Conservation (phyloP, 2,888 invertebrate genomes). For the Maniola hyperantus region DNA sequence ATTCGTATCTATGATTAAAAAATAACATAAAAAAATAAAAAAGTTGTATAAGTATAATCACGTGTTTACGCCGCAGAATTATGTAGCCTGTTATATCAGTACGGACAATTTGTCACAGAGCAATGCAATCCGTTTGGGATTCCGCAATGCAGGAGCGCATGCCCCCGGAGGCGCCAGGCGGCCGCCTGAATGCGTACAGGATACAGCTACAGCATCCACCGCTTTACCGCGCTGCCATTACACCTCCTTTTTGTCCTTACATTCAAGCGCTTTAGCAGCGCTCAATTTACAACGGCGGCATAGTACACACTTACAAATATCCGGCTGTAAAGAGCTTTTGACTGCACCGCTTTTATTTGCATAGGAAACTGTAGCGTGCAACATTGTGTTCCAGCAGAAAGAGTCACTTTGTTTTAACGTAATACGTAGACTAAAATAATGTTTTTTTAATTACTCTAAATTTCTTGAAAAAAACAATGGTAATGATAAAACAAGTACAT, state of each 20-base stretch:
- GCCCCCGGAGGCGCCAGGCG: constrained; percentile 43
- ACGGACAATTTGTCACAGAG: constrained; percentile 32
- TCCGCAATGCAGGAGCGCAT: constrained; percentile 72
- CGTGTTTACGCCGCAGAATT: not conserved
- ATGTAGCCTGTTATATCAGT: constrained; percentile 28
- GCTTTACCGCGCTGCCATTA: constrained; percentile 20
- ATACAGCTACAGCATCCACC: constrained; percentile 14
- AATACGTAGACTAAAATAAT: not conserved
- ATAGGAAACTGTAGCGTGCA: constrained; percentile 5
- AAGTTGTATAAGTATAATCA: not conserved
- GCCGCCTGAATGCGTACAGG: constrained; percentile 17
- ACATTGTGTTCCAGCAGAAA: not conserved
- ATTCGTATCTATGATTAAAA: too few relatives aligned
- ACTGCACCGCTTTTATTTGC: constrained; percentile 32
- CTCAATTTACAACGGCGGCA: constrained; percentile 23
- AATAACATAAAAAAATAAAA: too few relatives aligned
- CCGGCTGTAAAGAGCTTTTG: constrained; percentile 28
- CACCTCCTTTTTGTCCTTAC: constrained; percentile 19
- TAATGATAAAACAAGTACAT: too few relatives aligned
- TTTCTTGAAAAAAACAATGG: not conserved
- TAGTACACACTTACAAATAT: constrained; percentile 26
- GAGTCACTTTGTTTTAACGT: not conserved
- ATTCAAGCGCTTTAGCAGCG: constrained; percentile 11
- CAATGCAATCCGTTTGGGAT: constrained; percentile 45
- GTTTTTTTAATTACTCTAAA: not conserved